These are phyloP conservation scores for Notamacropus eugenii DNA, from an alignment of 2,797 vertebrate species.

Conservation along the genomic window DNA sequence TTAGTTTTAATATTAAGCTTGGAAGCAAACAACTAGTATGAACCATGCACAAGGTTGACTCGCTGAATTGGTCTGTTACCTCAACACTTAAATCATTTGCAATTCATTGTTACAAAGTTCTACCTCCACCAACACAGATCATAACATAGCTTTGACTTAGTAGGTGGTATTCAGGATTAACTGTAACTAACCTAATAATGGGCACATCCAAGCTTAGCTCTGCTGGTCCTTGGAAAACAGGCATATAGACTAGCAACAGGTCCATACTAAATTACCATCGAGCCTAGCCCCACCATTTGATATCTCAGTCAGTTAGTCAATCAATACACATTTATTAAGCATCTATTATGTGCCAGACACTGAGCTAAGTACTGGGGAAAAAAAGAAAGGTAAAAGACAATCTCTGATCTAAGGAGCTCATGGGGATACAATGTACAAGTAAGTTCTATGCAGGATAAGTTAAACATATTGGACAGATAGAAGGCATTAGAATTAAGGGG, in stretches of 20 bases:
- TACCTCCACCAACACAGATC: neutral
- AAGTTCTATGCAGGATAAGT: neutral
- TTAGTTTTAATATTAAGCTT: conserved; percentile 49
- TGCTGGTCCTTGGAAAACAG: neutral
- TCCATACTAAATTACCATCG: neutral
- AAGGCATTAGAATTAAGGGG: neutral
- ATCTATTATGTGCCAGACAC: neutral
- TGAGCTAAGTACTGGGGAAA: neutral
- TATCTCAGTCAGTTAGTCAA: neutral
- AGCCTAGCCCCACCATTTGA: neutral
- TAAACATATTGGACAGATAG: neutral
- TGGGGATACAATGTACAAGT: neutral
- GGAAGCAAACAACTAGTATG: conserved; percentile 6
- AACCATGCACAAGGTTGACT: conserved; percentile 19
- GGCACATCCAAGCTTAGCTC: neutral
- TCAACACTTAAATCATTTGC: neutral
- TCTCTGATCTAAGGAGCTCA: neutral
- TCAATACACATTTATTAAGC: neutral
- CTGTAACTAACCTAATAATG: neutral
- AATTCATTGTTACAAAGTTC: neutral
- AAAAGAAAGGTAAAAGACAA: neutral
- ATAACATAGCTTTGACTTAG: neutral
- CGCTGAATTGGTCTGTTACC: neutral
- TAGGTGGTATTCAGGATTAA: neutral
- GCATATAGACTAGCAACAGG: neutral